These are phyloP conservation scores for Pseudotriccus pelzelni DNA, from an alignment of 2,797 vertebrate genomes.

Conservation along the genomic window DNA sequence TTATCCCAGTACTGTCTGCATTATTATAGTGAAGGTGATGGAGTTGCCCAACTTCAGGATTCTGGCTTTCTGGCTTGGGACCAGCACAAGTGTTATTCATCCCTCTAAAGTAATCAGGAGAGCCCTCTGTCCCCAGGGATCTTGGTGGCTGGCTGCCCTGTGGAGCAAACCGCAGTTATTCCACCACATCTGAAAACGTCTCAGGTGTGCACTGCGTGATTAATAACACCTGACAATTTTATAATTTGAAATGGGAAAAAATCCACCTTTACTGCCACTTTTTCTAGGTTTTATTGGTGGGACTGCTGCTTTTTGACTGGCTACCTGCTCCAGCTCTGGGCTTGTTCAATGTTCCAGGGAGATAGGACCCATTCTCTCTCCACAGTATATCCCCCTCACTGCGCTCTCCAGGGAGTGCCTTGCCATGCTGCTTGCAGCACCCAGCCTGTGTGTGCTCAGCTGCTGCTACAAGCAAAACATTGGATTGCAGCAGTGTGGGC, in stretches of 20 bases:
- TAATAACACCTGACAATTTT: not conserved
- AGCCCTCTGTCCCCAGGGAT: not conserved
- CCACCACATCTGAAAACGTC: not conserved
- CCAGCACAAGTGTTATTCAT: not conserved
- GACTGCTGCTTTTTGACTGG: not conserved
- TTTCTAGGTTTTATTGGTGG: not conserved
- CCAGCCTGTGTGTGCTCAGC: not conserved
- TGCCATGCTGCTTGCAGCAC: not conserved
- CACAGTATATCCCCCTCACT: fast-evolving
- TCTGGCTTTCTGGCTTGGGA: not conserved
- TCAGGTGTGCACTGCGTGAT: not conserved
- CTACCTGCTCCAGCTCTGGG: not conserved
- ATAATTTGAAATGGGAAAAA: not conserved
- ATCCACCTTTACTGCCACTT: not conserved
- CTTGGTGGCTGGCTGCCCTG: not conserved
- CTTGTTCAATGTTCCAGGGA: not conserved
- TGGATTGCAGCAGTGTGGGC: not conserved
- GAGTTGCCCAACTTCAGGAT: not conserved
- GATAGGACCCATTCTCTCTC: not conserved
- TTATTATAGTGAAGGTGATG: not conserved
- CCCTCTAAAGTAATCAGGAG: not conserved
- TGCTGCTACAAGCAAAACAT: not conserved
- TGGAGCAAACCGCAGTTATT: not conserved
- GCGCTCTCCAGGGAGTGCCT: fast-evolving
- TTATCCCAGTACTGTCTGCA: not conserved